Conservation (phyloP, 2,797 vertebrate species). For the Acanthurus tractus region DNA sequence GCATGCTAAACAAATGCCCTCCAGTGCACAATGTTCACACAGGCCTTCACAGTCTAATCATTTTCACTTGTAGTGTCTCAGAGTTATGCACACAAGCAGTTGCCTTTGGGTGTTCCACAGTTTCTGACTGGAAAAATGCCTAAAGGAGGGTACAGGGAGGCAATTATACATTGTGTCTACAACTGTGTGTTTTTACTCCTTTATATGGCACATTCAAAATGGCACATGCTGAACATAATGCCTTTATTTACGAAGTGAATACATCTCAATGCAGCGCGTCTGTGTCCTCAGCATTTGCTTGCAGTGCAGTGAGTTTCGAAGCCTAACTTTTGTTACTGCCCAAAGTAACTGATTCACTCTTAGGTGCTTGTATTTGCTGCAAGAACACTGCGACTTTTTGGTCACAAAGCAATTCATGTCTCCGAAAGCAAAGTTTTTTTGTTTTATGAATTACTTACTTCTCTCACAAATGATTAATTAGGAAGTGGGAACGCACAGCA, state of each 20-base stretch:
- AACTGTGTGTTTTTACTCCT: slow-evolving; percentile 44
- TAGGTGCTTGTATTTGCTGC: neutral
- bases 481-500: no score
- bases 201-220: slow-evolving; percentile 50
- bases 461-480: no score
- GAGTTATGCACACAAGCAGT: slow-evolving; percentile 65
- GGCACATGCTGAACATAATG: slow-evolving; percentile 48
- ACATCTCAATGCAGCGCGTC: slow-evolving; percentile 13
- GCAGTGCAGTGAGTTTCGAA: neutral
- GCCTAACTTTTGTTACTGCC: slow-evolving; percentile 15
- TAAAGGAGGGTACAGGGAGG: slow-evolving; percentile 57
- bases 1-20: slow-evolving; percentile 79
- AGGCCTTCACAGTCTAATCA: slow-evolving; percentile 67
- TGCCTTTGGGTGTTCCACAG: slow-evolving; percentile 67
- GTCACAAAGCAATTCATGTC: neutral
- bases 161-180: slow-evolving; percentile 67
- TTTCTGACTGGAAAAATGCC: slow-evolving; percentile 64
- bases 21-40: slow-evolving; percentile 57
- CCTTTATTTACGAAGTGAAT: slow-evolving; percentile 31
- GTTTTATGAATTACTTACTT: no score
- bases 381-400: neutral
- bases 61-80: slow-evolving; percentile 64
- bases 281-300: neutral
- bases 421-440: slow-evolving; percentile 8
- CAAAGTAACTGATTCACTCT: neutral